Conservation (phyloP, 1,140 invertebrate genomes). For the Tetramorium simillimum region DNA sequence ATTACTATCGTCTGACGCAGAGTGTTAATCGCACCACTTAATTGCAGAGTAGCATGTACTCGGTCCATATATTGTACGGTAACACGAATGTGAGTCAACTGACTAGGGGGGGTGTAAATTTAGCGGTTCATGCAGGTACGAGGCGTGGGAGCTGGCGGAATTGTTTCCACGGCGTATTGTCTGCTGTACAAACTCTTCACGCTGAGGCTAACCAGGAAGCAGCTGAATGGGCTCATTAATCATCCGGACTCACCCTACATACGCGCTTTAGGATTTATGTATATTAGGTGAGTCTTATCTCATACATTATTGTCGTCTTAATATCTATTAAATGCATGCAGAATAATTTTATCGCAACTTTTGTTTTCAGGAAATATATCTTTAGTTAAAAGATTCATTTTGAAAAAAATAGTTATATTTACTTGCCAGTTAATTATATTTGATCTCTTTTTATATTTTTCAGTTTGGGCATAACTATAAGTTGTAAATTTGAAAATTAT, state of each 20-base stretch:
- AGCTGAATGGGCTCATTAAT: constrained; percentile 97
- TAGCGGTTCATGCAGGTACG: constrained; percentile 90
- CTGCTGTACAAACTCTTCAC: constrained; percentile 99
- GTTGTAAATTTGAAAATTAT: constrained; percentile 4
- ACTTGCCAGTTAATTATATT: neutral
- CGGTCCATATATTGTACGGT: constrained; percentile 73
- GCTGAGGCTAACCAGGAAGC: constrained; percentile 97
- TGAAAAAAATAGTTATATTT: neutral
- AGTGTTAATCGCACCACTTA: constrained; percentile 53
- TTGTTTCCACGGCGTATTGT: constrained; percentile 99
- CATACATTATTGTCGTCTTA: neutral
- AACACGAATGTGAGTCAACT: constrained; percentile 75
- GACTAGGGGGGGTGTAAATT: constrained; percentile 79
- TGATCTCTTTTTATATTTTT: neutral
- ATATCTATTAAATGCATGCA: neutral
- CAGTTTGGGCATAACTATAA: neutral
- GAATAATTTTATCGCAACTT: neutral
- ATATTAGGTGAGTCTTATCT: constrained; percentile 89
- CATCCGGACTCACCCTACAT: constrained; percentile 99
- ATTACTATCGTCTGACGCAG: neutral
- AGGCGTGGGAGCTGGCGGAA: constrained; percentile 99
- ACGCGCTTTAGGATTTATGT: constrained; percentile 98
- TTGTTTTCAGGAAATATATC: neutral
- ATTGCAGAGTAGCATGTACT: constrained; percentile 78
- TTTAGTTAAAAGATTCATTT: neutral